Conservation (phyloP, 1,140 invertebrate genomes). For the Pseudoatta argentina region DNA sequence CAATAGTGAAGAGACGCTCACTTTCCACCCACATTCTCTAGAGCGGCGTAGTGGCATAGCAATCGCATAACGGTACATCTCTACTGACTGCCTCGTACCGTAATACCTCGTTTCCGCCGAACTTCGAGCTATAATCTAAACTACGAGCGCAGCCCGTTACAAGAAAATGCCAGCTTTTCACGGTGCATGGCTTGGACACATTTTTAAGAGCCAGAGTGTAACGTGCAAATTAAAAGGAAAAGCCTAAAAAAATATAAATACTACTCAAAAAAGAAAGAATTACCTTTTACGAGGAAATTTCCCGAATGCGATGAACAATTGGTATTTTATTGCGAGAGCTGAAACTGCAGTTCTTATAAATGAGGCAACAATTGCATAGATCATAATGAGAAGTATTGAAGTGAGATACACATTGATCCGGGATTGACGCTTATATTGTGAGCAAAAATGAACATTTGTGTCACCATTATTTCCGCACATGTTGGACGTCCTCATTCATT, state of each 20-base stretch:
- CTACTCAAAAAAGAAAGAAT: background rate
- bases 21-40: slow-evolving; percentile 83
- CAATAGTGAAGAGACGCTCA: slow-evolving; percentile 69
- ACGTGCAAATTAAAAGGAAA: background rate
- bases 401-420: background rate
- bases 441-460: background rate
- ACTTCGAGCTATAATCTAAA: slow-evolving; percentile 42
- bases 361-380: background rate
- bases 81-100: slow-evolving; percentile 74
- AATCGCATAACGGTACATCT: slow-evolving; percentile 83
- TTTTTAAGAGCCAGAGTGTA: background rate
- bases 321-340: background rate
- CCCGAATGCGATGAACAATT: background rate
- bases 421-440: background rate
- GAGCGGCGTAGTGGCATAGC: slow-evolving; percentile 80
- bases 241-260: background rate
- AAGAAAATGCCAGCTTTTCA: background rate
- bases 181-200: background rate
- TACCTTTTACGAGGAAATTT: background rate
- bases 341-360: background rate
- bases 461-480: background rate
- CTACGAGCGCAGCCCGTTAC: slow-evolving; percentile 27
- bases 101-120: slow-evolving; percentile 77
- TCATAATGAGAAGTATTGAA: background rate
- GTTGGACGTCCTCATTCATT: background rate